Evolutionary conservation across 1,140 invertebrate genomes (phyloP), one percentile per base, ranked within the genome.

Genomic region (Hermatobates lingyangjiaoensis): DNA sequence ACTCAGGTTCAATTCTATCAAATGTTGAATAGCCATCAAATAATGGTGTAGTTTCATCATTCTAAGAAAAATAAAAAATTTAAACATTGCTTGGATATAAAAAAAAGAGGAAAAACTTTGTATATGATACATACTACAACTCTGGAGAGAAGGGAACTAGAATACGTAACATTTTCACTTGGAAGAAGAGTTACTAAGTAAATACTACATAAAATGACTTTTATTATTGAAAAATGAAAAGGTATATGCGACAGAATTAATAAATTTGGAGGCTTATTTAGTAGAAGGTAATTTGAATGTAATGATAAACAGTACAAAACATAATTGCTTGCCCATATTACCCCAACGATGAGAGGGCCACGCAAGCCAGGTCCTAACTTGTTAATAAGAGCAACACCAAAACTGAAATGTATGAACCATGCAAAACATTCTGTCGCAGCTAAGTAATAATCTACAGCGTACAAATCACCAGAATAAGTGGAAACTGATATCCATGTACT

Each of bases 381-480:
- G 47, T 63, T 59, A 48, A 76, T 75, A 21, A 89, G 64, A 20
- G 76, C 75, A 51, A 81, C 57, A 27, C 84, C 66, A 64, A 81
- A 91, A 15, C 75, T 71, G 57, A 81, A 74, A 68, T 92, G 87
- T 15, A 85, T 68, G 25, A 83, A 63, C 87, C 86, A 90, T 53
- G 81, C 70, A 53, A 87, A 63, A 58, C 74, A 75, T 62, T 83
- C 72, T 42, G 58, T 59, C 45, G 27, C 40, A 48, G 56, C 42
- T 15, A 54, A 14, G 2, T 55, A 39, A 28, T 51, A 55, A 48
- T 57, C 51, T 14, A 54, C 58, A 46, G 51, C 51, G 46, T 39
- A 50, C 28, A 51, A 55, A 53, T 51, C 39, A 7, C 45, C 46
- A 18, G 48, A 39, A 30, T 42, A 54, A 1, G 45, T 2, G 15